A percentile compares a stretch with the other conserved stretches of the same genome.
These are phyloP conservation scores for Takifugu bimaculatus DNA, from an alignment of 2,113 vertebrate genomes.

Conservation along the genomic window DNA sequence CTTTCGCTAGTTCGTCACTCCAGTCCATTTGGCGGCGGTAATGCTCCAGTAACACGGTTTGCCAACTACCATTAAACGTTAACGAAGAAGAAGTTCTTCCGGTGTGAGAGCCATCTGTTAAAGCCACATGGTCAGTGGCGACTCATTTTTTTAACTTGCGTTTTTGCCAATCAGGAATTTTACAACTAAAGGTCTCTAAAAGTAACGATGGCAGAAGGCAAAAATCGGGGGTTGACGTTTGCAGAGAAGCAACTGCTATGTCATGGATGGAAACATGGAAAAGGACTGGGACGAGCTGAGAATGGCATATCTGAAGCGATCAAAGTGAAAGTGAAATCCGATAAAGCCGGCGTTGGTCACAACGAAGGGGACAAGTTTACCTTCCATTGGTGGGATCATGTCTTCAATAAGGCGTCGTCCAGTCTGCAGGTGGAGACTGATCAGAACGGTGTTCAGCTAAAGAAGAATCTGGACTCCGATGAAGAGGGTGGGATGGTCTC, in stretches of 20 bases:
- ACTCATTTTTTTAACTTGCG: too few species aligned
- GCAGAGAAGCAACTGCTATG: constrained; percentile 82
- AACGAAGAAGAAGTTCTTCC: too few species aligned
- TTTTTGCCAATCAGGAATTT: too few species aligned
- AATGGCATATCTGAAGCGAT: constrained; percentile 86
- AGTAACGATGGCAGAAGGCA: constrained; percentile 61
- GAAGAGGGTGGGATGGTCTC: constrained; percentile 65
- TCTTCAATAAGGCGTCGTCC: constrained; percentile 87
- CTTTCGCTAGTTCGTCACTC: too few species aligned
- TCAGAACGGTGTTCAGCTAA: constrained; percentile 80
- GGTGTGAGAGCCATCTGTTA: too few species aligned
- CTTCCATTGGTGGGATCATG: constrained; percentile 95
- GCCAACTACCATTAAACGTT: too few species aligned
- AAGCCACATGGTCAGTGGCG: too few species aligned
- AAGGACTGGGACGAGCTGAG: constrained; percentile 82
- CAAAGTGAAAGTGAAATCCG: constrained; percentile 87
- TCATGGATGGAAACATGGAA: constrained; percentile 87
- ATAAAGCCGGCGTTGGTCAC: constrained; percentile 89
- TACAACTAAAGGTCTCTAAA: too few species aligned
- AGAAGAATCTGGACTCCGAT: constrained; percentile 45
- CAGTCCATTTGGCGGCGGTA: too few species aligned
- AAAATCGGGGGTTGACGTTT: constrained; percentile 77
- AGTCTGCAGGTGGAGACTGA: constrained; percentile 79
- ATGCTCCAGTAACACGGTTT: too few species aligned
- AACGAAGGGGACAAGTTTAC: constrained; percentile 85